Evolutionary conservation across 2,113 vertebrate species (phyloP), one percentile per base, ranked within the genome.

Genomic region (Syngnathus typhle): DNA sequence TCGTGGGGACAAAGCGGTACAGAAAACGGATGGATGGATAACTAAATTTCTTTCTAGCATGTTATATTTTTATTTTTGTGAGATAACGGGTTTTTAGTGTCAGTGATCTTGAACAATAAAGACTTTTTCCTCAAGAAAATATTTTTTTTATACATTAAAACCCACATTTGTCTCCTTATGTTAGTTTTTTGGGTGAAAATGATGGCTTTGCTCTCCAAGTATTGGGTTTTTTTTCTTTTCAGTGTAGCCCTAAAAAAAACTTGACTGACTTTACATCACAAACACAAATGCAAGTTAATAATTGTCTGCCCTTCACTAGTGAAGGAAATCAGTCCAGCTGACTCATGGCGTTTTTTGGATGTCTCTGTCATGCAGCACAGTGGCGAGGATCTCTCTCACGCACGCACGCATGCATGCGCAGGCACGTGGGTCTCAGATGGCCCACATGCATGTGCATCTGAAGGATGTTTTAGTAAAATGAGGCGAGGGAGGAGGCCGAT

Each of bases 261-360:
- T 41, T 60, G 15, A n/a, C 23, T 10, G n/a, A 6, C 27, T 32
- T 18, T 32, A 13, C 32, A 18, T 12, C 32, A 37, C 56, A 59
- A 52, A 59, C 15, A 19, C 56, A 82, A 85, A 77, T 52, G 72
- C 72, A 76, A 86, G 83, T 72, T 78, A 43, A 71, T 80, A 79
- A 82, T 69, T 80, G 70, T 82, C 71, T 71, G 19, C 75, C 80
- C 51, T 60, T 65, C 65, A 76, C 70, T 70, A 80, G 76, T 69
- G 71, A 74, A 81, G 72, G 61, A 86, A 82, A 89, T 91, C 91
- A 89, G 91, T 73, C 89, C 88, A 90, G 91, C 90, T 91, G 89
- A 92, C 83, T 88, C 49, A 54, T 82, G 74, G 84, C 78, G 73
- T 51, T 77, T 61, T 58, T 62, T 19, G 27, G 27, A 32, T 32